phyloP scores from a whole-genome alignment of 2,113 vertebrate genomes.

The Taxidea taxus region DNA sequence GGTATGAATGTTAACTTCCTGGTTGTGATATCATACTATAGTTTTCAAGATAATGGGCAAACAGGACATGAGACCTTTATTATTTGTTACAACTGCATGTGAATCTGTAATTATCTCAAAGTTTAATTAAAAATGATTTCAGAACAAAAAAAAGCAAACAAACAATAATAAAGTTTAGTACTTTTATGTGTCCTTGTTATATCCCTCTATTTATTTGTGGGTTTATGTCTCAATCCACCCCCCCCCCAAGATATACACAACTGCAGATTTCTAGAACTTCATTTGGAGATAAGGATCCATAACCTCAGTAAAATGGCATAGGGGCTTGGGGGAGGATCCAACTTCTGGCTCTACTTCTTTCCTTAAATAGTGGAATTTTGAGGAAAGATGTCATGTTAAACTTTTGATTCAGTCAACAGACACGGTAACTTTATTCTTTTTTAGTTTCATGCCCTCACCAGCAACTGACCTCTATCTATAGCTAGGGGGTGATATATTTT shows the following conservation, averaged over 20 bases:
- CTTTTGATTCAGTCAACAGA: background rate
- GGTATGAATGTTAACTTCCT: background rate
- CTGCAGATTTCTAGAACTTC: background rate
- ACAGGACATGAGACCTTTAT: background rate
- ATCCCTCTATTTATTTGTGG: background rate
- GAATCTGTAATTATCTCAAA: background rate
- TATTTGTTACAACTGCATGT: background rate
- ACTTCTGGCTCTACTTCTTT: background rate
- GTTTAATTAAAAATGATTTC: background rate
- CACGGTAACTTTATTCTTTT: background rate
- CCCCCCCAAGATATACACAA: background rate
- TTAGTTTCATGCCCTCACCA: background rate
- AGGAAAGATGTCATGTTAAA: background rate
- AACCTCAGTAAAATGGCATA: background rate
- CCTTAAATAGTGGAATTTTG: background rate
- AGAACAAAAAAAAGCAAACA: background rate
- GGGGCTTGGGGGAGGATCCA: background rate
- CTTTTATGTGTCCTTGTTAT: background rate
- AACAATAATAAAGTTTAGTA: background rate
- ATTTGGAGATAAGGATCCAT: background rate
- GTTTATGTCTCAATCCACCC: background rate
- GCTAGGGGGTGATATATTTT: background rate
- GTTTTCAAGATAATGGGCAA: background rate
- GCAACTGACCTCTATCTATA: background rate
- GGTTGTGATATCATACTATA: background rate